A percentile compares a stretch with the other conserved stretches of the same genome.
These are phyloP conservation scores for Drosophila nikananu DNA, from an alignment of 1,140 invertebrate genomes.

Conservation along the genomic window DNA sequence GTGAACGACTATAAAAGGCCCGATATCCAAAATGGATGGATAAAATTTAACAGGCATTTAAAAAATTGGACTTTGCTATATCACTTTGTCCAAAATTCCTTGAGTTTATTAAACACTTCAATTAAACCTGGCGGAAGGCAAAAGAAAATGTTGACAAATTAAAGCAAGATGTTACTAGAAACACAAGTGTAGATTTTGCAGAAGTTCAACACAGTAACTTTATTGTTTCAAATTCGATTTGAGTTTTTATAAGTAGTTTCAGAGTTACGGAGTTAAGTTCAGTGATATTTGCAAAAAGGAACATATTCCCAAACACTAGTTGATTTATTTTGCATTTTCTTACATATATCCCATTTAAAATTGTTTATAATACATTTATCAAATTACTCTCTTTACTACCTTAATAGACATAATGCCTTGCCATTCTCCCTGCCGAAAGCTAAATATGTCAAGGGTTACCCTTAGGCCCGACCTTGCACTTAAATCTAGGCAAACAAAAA, in stretches of 20 bases:
- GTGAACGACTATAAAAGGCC: not conserved
- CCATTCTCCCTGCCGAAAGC: not conserved
- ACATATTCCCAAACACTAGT: too few species aligned
- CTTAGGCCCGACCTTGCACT: constrained; percentile 24
- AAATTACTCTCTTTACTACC: too few species aligned
- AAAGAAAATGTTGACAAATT: not conserved
- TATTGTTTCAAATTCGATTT: not conserved
- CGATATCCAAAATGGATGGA: not conserved
- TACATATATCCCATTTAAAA: not conserved
- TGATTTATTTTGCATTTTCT: too few species aligned
- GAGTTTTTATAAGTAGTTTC: not conserved
- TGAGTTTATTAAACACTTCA: not conserved
- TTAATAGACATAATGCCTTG: too few species aligned
- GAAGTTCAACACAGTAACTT: too few species aligned
- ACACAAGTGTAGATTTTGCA: not conserved
- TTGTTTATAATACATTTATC: too few species aligned
- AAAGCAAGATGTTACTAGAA: not conserved
- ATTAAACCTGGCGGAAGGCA: not conserved
- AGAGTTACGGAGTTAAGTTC: too few species aligned
- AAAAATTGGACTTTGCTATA: too few species aligned
- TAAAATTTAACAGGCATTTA: too few species aligned
- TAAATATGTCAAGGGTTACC: too few species aligned
- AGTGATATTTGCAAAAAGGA: too few species aligned
- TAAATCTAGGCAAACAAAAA: constrained; percentile 13
- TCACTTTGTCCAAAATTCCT: not conserved